These are phyloP conservation scores for Apis florea DNA, from an alignment of 1,140 invertebrate genomes.

Conservation along the genomic window DNA sequence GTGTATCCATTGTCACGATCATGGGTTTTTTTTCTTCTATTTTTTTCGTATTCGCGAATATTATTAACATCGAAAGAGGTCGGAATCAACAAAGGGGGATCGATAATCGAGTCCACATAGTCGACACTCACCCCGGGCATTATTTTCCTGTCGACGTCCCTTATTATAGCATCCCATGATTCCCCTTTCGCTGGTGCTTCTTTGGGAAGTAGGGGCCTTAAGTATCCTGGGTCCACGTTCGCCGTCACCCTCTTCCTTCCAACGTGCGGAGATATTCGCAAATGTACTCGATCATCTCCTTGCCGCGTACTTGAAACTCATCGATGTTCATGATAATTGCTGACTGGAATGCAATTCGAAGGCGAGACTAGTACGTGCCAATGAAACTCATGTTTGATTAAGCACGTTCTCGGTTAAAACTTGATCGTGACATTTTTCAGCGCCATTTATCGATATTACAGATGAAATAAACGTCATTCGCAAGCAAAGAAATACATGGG, in stretches of 20 bases:
- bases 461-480: constrained; percentile 22
- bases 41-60: constrained; percentile 51
- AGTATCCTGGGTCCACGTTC: constrained; percentile 91
- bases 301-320: constrained; percentile 91
- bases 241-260: constrained; percentile 88
- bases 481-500: not conserved
- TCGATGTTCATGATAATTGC: constrained; percentile 86
- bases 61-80: constrained; percentile 60
- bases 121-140: constrained; percentile 91
- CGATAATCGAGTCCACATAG: constrained; percentile 49
- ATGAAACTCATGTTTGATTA: constrained; percentile 26
- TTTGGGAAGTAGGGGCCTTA: constrained; percentile 87
- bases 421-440: constrained; percentile 47
- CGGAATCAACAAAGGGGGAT: constrained; percentile 51
- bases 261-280: constrained; percentile 92
- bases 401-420: constrained; percentile 34
- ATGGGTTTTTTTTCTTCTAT: not conserved
- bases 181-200: constrained; percentile 91
- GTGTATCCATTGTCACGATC: constrained; percentile 2
- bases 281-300: constrained; percentile 97
- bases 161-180: constrained; percentile 91
- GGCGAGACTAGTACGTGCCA: constrained; percentile 3
- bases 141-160: constrained; percentile 93
- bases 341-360: constrained; percentile 48
- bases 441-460: constrained; percentile 30